Conservation (phyloP, 2,113 vertebrate genomes). For the Apistogramma diplotaenia region DNA sequence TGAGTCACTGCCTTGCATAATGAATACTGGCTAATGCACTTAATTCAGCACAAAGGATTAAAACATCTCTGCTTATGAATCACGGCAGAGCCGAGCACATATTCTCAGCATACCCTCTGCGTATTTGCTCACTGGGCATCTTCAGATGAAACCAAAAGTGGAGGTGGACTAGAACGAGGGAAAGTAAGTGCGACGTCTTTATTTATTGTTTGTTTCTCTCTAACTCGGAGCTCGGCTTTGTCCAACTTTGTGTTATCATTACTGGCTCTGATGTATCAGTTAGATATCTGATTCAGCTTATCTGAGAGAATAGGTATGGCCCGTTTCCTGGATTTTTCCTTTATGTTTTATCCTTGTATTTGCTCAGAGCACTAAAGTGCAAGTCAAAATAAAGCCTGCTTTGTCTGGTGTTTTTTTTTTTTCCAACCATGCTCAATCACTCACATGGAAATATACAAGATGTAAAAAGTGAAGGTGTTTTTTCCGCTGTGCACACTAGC, state of each 20-base stretch:
- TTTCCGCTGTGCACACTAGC: background rate
- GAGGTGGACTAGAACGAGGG: background rate
- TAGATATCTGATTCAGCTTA: conserved; percentile 7
- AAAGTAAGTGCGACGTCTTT: background rate
- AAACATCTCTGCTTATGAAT: conserved; percentile 38
- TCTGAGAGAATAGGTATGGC: background rate
- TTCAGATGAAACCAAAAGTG: background rate
- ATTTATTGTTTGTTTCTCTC: background rate
- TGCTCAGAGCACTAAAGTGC: background rate
- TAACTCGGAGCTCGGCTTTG: background rate
- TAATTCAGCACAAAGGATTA: conserved; percentile 59
- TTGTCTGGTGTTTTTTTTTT: background rate
- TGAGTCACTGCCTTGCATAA: conserved; percentile 60
- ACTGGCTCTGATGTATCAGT: background rate
- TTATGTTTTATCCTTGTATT: background rate
- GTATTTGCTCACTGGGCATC: conserved; percentile 1
- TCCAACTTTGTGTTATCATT: conserved; percentile 3
- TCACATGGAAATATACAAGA: background rate
- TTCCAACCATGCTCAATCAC: background rate
- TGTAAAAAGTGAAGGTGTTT: background rate
- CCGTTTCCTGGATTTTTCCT: background rate
- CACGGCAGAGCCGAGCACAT: conserved; percentile 3
- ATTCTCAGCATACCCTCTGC: background rate
- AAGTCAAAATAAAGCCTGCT: background rate
- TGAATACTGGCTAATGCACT: conserved; percentile 57